Base-by-base conservation (phyloP, 2,113 vertebrate genomes). In the Atrichornis clamosus region DNA sequence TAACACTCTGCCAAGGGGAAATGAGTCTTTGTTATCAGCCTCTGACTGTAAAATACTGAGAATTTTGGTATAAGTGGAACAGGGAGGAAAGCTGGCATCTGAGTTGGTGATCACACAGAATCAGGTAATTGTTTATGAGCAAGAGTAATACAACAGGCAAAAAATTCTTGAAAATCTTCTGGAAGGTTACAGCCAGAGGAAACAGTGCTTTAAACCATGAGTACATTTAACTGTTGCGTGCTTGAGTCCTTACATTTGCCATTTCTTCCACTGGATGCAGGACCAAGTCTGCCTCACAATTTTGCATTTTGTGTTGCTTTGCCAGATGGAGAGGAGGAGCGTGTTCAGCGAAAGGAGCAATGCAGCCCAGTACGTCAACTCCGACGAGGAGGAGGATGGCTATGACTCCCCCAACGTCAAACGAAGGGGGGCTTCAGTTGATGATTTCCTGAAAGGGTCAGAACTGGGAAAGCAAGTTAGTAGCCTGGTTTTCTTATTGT, bases 391-490 rank as follows among this genome's bases (percentile, higher is more conserved):
- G 91, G 99, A 99, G 90, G 99, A 99, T 1, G 98, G 98, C 22
- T 99, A 99, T 0, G 98, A 98, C 77, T 98, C 98, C 7, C 98
- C 98, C 2, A 98, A 97, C 15, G 58, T 98, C 55, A 98, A 98
- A 93, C 97, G 99, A 49, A 98, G 98, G 93, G 99, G 99, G 12
- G 98, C 98, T 10, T 99, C 99, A 0, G 99, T 99, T 27, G 99
- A 99, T 15, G 99, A 99, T 63, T 99, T 99, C 96, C 98, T 99
- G 73, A 98, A 98, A 69, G 99, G 99, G 15, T 99, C 99, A 0
- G 99, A 99, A 67, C 98, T 99, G 12, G 99, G 99, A n/a, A 98
- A 99, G 97, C 99, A 98, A 95, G 99, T 99, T 97, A 97, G 97
- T 86, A 10, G 23, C 13, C 4, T n/a, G 59, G 8, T 39, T 33